These are phyloP conservation scores for Tricholaema leucomelas DNA, from an alignment of 2,113 vertebrate species.

Conservation along the genomic window DNA sequence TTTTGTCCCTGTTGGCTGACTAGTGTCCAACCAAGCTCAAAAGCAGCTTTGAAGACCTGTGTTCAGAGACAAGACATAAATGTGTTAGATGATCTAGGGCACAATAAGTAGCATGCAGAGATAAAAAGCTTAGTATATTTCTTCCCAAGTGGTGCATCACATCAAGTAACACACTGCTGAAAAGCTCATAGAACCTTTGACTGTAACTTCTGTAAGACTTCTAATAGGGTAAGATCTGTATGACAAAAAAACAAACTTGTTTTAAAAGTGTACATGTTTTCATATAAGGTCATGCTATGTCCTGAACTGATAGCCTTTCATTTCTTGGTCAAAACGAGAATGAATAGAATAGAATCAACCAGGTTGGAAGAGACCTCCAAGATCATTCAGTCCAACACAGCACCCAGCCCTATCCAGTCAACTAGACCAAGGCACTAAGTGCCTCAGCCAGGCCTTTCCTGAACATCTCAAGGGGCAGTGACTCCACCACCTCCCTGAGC, in stretches of 20 bases:
- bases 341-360: too few relatives aligned
- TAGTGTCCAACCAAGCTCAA: not conserved
- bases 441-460: too few relatives aligned
- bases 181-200: not conserved
- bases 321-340: too few relatives aligned
- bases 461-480: too few relatives aligned
- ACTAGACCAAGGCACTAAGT: too few relatives aligned
- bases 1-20: not conserved
- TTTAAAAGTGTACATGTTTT: not conserved
- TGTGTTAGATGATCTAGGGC: not conserved
- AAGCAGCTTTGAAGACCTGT: not conserved
- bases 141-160: not conserved
- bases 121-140: not conserved
- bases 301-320: too few relatives aligned
- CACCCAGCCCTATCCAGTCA: too few relatives aligned
- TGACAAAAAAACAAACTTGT: not conserved
- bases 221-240: not conserved
- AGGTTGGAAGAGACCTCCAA: too few relatives aligned
- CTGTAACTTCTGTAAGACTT: not conserved
- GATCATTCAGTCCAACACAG: too few relatives aligned
- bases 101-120: not conserved
- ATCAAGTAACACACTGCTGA: not conserved
- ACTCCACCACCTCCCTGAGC: too few relatives aligned
- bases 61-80: not conserved
- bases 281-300: not conserved